These are phyloP conservation scores for Subacronicta megacephala DNA, from an alignment of 2,888 invertebrate species.

Conservation along the genomic window DNA sequence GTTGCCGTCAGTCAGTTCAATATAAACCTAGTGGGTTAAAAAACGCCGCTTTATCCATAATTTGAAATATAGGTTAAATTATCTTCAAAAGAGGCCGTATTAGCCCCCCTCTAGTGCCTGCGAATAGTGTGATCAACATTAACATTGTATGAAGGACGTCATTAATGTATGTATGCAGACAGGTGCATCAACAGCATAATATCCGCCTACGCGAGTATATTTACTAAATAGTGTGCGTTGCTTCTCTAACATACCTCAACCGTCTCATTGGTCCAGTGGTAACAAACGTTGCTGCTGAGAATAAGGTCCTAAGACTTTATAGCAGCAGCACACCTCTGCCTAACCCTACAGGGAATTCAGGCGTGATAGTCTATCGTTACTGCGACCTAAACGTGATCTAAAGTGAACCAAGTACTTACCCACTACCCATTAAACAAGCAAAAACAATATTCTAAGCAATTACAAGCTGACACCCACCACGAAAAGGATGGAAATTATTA, in stretches of 20 bases:
- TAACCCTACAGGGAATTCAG: too few species aligned
- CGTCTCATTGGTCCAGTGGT: too few species aligned
- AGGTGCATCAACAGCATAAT: constrained; percentile 24
- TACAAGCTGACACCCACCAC: constrained; percentile 1
- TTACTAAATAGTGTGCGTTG: constrained; percentile 28
- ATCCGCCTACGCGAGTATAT: constrained; percentile 22
- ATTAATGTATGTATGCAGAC: constrained; percentile 35
- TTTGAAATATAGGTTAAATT: too few species aligned
- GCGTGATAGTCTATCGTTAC: too few species aligned
- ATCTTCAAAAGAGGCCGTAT: too few species aligned
- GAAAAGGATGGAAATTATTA: constrained; percentile 16
- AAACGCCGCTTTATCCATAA: too few species aligned
- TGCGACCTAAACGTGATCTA: constrained; percentile 28
- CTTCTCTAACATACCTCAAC: constrained; percentile 9
- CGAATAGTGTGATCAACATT: constrained; percentile 5
- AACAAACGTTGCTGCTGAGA: too few species aligned
- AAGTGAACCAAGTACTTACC: constrained; percentile 11
- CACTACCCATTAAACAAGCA: constrained; percentile 8
- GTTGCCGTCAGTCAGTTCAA: too few species aligned
- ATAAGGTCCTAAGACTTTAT: too few species aligned
- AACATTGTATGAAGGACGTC: constrained; percentile 13
- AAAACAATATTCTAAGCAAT: constrained; percentile 29
- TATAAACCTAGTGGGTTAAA: too few species aligned
- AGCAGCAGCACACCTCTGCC: too few species aligned
- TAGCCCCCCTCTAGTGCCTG: too few species aligned